phyloP scores from a whole-genome alignment of 2,888 invertebrate species.

The Therioaphis trifolii region DNA sequence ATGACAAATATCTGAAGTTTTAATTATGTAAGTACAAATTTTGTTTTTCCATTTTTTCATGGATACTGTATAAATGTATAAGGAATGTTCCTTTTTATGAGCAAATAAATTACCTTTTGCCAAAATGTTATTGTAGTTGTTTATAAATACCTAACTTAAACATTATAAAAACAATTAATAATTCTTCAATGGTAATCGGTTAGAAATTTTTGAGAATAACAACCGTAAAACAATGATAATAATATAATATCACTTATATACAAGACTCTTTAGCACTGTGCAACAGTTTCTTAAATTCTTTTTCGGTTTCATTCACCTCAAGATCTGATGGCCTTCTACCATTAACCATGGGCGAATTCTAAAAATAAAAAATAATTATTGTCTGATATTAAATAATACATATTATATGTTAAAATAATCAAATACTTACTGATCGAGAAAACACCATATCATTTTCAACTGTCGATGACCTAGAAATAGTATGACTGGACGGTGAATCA shows the following conservation, averaged over 20 bases:
- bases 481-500: slow-evolving; percentile 57
- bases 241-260: slow-evolving; percentile 52
- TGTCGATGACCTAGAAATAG: slow-evolving; percentile 54
- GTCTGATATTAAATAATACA: neutral
- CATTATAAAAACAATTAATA: slow-evolving; percentile 61
- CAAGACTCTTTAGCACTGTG: slow-evolving; percentile 56
- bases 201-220: slow-evolving; percentile 36
- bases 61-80: slow-evolving; percentile 44
- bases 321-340: slow-evolving; percentile 33
- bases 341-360: slow-evolving; percentile 56
- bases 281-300: slow-evolving; percentile 54
- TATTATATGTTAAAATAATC: neutral
- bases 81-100: slow-evolving; percentile 60
- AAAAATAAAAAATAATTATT: slow-evolving; percentile 15
- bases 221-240: slow-evolving; percentile 54
- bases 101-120: slow-evolving; percentile 57
- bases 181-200: slow-evolving; percentile 57
- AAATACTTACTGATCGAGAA: slow-evolving; percentile 53
- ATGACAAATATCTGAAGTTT: slow-evolving; percentile 29
- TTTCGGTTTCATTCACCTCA: slow-evolving; percentile 17
- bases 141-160: slow-evolving; percentile 54
- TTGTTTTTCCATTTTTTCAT: slow-evolving; percentile 41
- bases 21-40: slow-evolving; percentile 53
- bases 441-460: slow-evolving; percentile 53
- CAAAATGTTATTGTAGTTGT: slow-evolving; percentile 45